Percentiles rank a stretch among this genome's conserved stretches.
Evolutionary conservation across 2,113 vertebrate species (phyloP).

Genomic region (Pionites leucogaster): DNA sequence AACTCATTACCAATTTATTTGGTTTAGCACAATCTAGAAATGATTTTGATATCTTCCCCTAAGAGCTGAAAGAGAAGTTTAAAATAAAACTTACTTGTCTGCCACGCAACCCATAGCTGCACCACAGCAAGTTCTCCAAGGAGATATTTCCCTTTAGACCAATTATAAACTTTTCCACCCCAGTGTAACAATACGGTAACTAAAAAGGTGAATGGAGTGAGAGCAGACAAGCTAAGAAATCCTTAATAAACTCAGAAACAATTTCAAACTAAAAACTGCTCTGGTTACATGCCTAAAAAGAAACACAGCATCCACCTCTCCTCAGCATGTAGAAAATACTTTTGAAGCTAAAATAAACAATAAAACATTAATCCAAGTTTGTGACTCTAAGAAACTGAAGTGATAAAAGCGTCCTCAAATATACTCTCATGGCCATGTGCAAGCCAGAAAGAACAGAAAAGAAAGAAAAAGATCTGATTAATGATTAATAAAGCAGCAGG

Average conservation of each 20-base stretch:
- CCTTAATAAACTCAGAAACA: not conserved
- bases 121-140: not conserved
- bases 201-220: not conserved
- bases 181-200: not conserved
- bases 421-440: not conserved
- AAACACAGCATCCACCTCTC: not conserved
- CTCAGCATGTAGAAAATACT: not conserved
- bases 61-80: not conserved
- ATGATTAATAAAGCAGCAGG: not conserved
- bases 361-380: not conserved
- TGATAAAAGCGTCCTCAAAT: not conserved
- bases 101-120: not conserved
- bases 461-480: not conserved
- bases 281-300: not conserved
- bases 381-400: not conserved
- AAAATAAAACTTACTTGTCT: not conserved
- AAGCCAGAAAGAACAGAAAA: not conserved
- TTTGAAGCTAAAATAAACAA: not conserved
- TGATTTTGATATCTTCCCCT: not conserved
- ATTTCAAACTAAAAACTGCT: not conserved
- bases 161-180: not conserved
- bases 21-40: not conserved
- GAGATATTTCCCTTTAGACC: not conserved
- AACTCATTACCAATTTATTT: not conserved
- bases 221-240: not conserved